phyloP scores from a whole-genome alignment of 2,888 invertebrate species.

The Thera britannica region DNA sequence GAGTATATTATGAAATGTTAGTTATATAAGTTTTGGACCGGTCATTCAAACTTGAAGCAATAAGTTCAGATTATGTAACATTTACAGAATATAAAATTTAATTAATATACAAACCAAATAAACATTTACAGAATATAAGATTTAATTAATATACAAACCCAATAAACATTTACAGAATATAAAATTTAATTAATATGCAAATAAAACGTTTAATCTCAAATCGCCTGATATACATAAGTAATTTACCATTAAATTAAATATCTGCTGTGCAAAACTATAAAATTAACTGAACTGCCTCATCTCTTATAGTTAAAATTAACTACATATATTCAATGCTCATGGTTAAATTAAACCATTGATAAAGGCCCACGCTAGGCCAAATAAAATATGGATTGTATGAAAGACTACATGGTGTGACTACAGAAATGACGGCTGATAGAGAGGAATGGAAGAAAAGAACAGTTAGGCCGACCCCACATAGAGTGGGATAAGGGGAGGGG shows the following conservation, averaged over 20 bases:
- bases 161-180: not conserved
- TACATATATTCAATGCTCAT: too few relatives aligned
- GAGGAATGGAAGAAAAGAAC: too few relatives aligned
- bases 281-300: too few relatives aligned
- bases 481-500: too few relatives aligned
- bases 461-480: too few relatives aligned
- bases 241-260: not conserved
- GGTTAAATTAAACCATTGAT: too few relatives aligned
- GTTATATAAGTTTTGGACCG: not conserved
- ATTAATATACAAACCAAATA: not conserved
- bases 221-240: not conserved
- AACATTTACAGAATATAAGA: not conserved
- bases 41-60: not conserved
- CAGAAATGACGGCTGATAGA: too few relatives aligned
- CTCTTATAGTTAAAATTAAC: too few relatives aligned
- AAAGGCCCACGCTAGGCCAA: too few relatives aligned
- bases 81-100: not conserved
- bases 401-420: too few relatives aligned
- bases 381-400: too few relatives aligned
- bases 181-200: not conserved
- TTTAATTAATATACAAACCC: not conserved
- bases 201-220: not conserved
- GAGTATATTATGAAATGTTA: conserved; percentile 1
- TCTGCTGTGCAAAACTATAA: not conserved
- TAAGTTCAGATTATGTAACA: not conserved